Evolutionary conservation across 2,797 vertebrate species (phyloP).

Genomic region (Pangasius larnaudii): DNA sequence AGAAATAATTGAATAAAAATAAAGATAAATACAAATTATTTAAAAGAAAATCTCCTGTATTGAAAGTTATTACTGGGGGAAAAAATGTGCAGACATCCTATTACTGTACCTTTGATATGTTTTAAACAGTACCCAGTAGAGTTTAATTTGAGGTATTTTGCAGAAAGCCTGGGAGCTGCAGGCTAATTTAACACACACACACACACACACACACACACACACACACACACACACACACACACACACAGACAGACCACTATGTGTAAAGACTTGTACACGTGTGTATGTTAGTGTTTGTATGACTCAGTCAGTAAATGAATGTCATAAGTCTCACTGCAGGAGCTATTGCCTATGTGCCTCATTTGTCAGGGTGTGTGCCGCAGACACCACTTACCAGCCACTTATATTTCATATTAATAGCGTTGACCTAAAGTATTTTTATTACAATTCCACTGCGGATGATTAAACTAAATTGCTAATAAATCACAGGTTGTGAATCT

Average conservation of each 20-base stretch:
- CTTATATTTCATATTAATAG: background rate
- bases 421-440: background rate
- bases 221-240: background rate
- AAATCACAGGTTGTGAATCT: background rate
- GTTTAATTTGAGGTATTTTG: background rate
- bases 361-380: background rate
- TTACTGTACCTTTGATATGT: background rate
- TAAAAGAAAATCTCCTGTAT: background rate
- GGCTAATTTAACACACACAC: background rate
- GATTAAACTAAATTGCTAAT: background rate
- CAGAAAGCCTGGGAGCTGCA: background rate
- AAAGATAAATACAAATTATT: background rate
- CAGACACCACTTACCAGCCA: constrained; percentile 1
- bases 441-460: background rate
- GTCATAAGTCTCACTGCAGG: background rate
- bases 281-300: no score
- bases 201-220: background rate
- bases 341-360: background rate
- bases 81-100: background rate
- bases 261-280: background rate
- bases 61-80: background rate
- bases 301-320: constrained; percentile 6
- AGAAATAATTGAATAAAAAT: background rate
- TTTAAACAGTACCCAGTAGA: background rate
- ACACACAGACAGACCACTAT: background rate